phyloP scores from a whole-genome alignment of 2,113 vertebrate genomes.

The Glaucidium brasilianum region DNA sequence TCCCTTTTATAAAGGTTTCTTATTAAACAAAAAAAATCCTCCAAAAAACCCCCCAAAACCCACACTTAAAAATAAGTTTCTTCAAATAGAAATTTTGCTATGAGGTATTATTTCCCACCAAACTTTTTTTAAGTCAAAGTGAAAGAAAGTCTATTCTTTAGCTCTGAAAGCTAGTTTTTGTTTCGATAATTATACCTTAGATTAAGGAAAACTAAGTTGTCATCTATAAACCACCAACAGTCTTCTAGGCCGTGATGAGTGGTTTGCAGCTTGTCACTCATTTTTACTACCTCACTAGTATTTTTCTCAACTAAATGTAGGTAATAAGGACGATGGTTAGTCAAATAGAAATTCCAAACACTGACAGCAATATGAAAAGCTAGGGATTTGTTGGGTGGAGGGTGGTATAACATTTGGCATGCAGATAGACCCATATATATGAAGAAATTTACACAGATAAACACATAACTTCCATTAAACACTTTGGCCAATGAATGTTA shows the following conservation, averaged over 20 bases:
- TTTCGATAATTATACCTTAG: not conserved
- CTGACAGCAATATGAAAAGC: not conserved
- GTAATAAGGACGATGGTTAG: not conserved
- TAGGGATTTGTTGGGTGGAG: not conserved
- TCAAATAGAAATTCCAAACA: not conserved
- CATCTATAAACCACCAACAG: not conserved
- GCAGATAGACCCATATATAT: not conserved
- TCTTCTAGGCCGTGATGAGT: not conserved
- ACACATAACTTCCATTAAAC: not conserved
- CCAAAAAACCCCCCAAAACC: fast-evolving
- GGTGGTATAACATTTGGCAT: not conserved
- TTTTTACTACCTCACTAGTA: not conserved
- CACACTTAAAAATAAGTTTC: not conserved
- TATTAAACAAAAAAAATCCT: not conserved
- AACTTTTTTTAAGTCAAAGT: not conserved
- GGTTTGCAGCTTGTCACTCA: not conserved
- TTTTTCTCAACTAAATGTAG: not conserved
- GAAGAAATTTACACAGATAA: not conserved
- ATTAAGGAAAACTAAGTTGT: not conserved
- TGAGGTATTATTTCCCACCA: not conserved
- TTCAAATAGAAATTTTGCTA: not conserved
- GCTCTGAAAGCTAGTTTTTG: not conserved
- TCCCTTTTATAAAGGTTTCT: not conserved
- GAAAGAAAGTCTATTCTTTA: not conserved
- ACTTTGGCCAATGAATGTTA: not conserved